Base-by-base conservation (phyloP, 2,888 invertebrate genomes). In the Temnothorax rugatulus region DNA sequence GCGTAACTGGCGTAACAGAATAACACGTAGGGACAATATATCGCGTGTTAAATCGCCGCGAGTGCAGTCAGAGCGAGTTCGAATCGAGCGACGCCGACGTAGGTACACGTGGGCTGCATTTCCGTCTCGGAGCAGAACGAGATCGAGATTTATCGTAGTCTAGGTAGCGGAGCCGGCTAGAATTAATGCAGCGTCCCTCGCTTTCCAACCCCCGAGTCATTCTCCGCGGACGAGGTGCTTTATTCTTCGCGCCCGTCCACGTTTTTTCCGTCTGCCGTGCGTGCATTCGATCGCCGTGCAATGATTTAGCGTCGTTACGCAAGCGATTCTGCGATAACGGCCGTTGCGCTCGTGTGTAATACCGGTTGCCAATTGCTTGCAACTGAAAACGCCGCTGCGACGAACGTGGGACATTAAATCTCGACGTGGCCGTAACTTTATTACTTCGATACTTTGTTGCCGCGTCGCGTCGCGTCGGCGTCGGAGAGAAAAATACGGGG, bases 301-400 rank as follows among this genome's bases (percentile, higher is more conserved):
- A 86, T 83, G 87, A 88, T 88, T 88, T 83, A 77, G 85, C 61
- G 61, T 66, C 74, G 83, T 87, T 87, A 84, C 84, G 84, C 82
- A 84, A 84, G 44, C 76, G 77, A 79, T 82, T 38, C 69, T 44
- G 76, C 71, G 88, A 83, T 86, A 88, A 64, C 29, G 59, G 54
- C 47, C 79, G 57, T 81, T 52, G 29, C 61, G 63, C 25, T 41
- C 25, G 50, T 52, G 63, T 63, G 73, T 64, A 64, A 86, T 77
- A 73, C 64, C 57, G 59, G 61, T 69, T 74, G 75, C 71, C 75
- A 69, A 84, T 79, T 77, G 83, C 34, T 44, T 59, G 75, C 73
- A 52, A 66, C 73, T 77, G 87, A 47, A 61, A 77, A 52, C 76
- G 64, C 85, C 68, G 64, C 74, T 50, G 74, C 84, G 79, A 64